phyloP scores from a whole-genome alignment of 37 sponge, comb jelly and placozoan species.

The Tethya wilhelma region DNA sequence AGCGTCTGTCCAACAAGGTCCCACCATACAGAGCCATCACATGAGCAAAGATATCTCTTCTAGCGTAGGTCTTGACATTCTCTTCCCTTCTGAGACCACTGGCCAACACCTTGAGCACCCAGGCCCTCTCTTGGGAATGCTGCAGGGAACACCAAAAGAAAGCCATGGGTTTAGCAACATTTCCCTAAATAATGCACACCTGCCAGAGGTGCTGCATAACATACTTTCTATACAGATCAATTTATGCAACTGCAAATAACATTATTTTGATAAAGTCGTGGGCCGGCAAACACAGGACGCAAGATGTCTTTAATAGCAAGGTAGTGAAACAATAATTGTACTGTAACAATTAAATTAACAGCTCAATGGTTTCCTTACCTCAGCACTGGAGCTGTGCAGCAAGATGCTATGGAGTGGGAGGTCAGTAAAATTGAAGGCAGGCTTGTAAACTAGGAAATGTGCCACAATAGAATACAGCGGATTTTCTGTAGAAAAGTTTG shows the following conservation, averaged over 20 bases:
- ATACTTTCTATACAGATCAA: no score
- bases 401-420: constrained; percentile 51
- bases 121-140: constrained; percentile 52
- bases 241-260: not conserved
- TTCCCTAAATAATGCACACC: not conserved
- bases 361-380: no score
- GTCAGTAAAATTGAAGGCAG: constrained; percentile 51
- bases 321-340: not conserved
- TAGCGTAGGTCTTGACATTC: constrained; percentile 61
- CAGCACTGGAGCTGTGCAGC: constrained; percentile 64
- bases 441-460: constrained; percentile 52
- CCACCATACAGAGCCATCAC: constrained; percentile 35
- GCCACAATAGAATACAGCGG: constrained; percentile 50
- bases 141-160: not conserved
- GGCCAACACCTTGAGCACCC: constrained; percentile 67
- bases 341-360: not conserved
- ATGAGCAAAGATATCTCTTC: constrained; percentile 43
- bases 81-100: constrained; percentile 63
- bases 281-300: not conserved
- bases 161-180: not conserved
- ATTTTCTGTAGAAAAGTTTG: constrained; percentile 39
- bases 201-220: no score
- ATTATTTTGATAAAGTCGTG: no score
- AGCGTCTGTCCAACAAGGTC: not conserved
- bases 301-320: not conserved